Conservation (phyloP, 2,888 invertebrate species). For the Himalopsyche japonica region DNA sequence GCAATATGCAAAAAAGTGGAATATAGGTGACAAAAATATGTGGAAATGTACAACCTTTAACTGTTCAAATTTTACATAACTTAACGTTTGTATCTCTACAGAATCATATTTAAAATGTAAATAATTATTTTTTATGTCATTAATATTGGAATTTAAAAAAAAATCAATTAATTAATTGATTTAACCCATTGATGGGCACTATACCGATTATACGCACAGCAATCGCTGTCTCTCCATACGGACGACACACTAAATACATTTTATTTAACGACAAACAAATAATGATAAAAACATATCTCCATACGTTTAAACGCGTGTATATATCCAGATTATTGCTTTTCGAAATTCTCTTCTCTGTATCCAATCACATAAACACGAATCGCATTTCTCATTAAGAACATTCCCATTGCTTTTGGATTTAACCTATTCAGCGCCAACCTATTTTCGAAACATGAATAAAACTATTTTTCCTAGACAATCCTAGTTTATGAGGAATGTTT, state of each 20-base stretch:
- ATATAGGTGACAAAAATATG: no score
- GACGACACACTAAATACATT: neutral
- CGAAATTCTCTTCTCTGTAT: conserved; percentile 4
- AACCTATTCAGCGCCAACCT: neutral
- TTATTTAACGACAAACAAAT: neutral
- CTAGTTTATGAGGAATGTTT: no score
- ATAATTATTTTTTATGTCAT: no score
- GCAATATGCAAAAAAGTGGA: no score
- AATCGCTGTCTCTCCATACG: neutral
- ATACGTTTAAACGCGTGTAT: neutral
- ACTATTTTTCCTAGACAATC: no score
- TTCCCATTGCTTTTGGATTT: neutral
- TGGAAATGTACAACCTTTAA: no score
- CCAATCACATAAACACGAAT: conserved; percentile 4
- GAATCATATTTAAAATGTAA: no score
- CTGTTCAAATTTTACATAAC: no score
- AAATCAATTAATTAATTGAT: neutral
- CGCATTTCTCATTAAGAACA: conserved; percentile 2
- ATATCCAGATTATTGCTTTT: conserved; percentile 2
- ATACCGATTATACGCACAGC: neutral
- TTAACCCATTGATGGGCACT: no score
- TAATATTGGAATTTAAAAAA: no score
- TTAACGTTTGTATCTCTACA: no score
- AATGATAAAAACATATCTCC: neutral
- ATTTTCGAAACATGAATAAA: no score